A percentile compares a stretch with the other conserved stretches of the same genome.
These are phyloP conservation scores for Phlogophora meticulosa DNA, from an alignment of 2,888 invertebrate genomes.

Conservation along the genomic window DNA sequence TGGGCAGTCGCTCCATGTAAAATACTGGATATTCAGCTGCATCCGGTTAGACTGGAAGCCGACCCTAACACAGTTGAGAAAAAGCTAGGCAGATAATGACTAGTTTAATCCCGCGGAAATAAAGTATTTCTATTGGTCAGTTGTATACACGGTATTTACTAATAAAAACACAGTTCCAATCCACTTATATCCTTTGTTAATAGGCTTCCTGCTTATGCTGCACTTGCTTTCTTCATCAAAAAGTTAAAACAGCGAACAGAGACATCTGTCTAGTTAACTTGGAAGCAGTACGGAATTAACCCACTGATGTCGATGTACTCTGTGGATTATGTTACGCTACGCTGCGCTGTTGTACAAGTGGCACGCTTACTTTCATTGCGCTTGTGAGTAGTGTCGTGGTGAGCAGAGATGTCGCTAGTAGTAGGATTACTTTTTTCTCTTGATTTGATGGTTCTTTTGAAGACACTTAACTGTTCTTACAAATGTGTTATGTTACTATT, in stretches of 20 bases:
- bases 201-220: too few species aligned
- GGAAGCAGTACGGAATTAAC: conserved; percentile 23
- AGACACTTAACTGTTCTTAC: too few species aligned
- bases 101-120: background rate
- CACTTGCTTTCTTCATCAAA: too few species aligned
- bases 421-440: background rate
- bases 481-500: background rate
- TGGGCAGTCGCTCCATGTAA: too few species aligned
- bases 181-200: too few species aligned
- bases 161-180: too few species aligned
- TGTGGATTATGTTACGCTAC: background rate
- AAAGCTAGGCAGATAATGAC: too few species aligned
- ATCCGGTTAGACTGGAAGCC: too few species aligned
- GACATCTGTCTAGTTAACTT: conserved; percentile 40
- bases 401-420: conserved; percentile 48
- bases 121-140: background rate
- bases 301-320: background rate
- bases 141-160: too few species aligned
- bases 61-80: too few species aligned
- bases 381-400: conserved; percentile 5
- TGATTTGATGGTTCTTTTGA: background rate
- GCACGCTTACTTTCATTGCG: background rate
- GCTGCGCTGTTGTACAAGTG: background rate
- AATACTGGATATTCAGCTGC: too few species aligned
- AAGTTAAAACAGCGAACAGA: conserved; percentile 12